phyloP scores from a whole-genome alignment of 2,888 invertebrate genomes.

The Helleia helle region DNA sequence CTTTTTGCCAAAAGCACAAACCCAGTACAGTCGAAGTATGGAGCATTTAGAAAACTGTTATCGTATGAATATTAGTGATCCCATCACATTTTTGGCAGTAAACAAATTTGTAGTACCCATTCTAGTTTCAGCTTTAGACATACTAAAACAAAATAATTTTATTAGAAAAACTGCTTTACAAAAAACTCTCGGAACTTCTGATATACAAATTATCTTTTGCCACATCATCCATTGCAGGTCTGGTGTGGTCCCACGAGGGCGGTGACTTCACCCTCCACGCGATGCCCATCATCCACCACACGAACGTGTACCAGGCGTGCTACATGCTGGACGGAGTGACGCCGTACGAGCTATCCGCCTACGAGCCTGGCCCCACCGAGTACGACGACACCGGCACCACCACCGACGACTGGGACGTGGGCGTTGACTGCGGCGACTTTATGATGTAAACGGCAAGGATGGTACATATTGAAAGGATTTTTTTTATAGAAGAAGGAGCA shows the following conservation, averaged over 20 bases:
- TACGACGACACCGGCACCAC: slow-evolving; percentile 67
- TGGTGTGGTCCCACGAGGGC: slow-evolving; percentile 79
- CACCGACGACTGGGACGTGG: slow-evolving; percentile 79
- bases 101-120: no score
- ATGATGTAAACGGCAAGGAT: slow-evolving; percentile 68
- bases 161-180: no score
- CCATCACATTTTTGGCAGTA: no score
- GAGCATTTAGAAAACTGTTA: no score
- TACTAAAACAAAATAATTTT: no score
- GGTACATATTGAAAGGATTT: neutral
- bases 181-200: no score
- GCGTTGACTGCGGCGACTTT: slow-evolving; percentile 82
- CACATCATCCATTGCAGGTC: slow-evolving; percentile 57
- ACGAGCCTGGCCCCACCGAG: slow-evolving; percentile 76
- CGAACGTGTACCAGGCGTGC: slow-evolving; percentile 75
- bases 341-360: slow-evolving; percentile 73
- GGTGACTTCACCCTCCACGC: slow-evolving; percentile 79
- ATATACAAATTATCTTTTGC: neutral
- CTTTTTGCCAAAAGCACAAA: no score
- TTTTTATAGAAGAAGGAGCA: no score
- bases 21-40: no score
- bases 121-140: no score
- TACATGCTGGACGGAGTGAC: slow-evolving; percentile 73
- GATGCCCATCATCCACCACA: slow-evolving; percentile 77
- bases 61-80: no score